phyloP scores from a whole-genome alignment of 2,888 invertebrate genomes.

The Chymomyza caudatula region DNA sequence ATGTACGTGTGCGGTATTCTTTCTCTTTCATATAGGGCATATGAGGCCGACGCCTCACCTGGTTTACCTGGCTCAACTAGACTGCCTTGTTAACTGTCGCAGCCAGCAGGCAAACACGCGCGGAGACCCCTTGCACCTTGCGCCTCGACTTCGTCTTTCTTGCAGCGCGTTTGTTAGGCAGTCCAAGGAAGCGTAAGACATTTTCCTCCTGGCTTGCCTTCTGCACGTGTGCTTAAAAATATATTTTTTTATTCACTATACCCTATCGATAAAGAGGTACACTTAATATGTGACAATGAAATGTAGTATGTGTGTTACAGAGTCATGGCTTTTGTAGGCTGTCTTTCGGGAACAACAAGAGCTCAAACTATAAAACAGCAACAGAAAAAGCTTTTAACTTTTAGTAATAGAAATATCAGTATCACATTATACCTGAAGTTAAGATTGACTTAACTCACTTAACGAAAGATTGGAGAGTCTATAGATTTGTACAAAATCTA shows the following conservation, averaged over 20 bases:
- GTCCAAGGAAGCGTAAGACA: conserved; percentile 60
- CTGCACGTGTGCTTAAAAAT: neutral
- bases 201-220: conserved; percentile 44
- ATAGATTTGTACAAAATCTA: no score
- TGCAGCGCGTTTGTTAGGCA: conserved; percentile 62
- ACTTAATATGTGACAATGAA: neutral
- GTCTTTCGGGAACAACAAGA: no score
- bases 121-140: conserved; percentile 1
- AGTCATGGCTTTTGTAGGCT: no score
- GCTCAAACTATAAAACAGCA: no score
- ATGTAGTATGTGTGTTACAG: no score
- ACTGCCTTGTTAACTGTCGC: conserved; percentile 58
- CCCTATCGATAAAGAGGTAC: neutral
- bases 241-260: neutral
- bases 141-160: conserved; percentile 12
- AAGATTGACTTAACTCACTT: no score
- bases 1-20: neutral
- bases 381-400: no score
- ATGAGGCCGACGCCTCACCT: neutral
- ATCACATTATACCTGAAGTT: no score
- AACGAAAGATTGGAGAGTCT: no score
- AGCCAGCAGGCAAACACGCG: neutral
- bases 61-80: neutral
- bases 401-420: no score
- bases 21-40: conserved; percentile 9